phyloP scores from a whole-genome alignment of 2,113 vertebrate species.

The Hepsetus odoe region DNA sequence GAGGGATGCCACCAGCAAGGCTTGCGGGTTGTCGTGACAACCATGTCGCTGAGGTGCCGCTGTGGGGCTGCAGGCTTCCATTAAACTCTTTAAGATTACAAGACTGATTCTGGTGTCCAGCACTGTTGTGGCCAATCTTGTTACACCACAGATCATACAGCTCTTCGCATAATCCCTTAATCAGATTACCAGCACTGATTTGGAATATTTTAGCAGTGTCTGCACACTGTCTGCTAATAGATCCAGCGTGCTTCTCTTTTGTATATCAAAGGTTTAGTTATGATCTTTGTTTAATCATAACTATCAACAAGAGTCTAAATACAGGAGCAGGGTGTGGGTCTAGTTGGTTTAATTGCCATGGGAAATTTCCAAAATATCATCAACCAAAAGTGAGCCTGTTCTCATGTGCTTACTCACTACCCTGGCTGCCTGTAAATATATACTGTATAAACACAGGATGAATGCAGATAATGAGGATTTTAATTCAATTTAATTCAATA shows the following conservation, averaged over 20 bases:
- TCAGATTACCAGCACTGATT: constrained; percentile 17
- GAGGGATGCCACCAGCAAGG: constrained; percentile 67
- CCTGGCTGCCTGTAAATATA: constrained; percentile 33
- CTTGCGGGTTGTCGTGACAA: constrained; percentile 66
- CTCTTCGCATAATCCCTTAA: constrained; percentile 7
- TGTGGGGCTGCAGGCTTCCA: constrained; percentile 21
- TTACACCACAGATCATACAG: constrained; percentile 12
- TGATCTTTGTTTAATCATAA: constrained; percentile 25
- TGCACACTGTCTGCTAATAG: neutral
- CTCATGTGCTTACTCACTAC: constrained; percentile 58
- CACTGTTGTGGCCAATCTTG: constrained; percentile 14
- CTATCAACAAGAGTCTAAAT: constrained; percentile 4
- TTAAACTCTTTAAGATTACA: constrained; percentile 27
- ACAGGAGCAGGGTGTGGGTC: neutral
- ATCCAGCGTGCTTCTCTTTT: neutral
- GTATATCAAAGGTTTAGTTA: neutral
- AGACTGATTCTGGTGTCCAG: constrained; percentile 15
- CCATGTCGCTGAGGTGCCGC: constrained; percentile 42
- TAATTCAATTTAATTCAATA: too few species aligned
- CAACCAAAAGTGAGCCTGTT: constrained; percentile 67
- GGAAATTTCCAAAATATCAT: constrained; percentile 41
- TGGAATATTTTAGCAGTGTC: neutral
- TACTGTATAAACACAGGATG: neutral
- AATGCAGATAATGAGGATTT: too few species aligned
- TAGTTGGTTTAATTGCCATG: constrained; percentile 13